phyloP scores from a whole-genome alignment of 2,797 vertebrate species.

The Triplophysa yarkandensis region DNA sequence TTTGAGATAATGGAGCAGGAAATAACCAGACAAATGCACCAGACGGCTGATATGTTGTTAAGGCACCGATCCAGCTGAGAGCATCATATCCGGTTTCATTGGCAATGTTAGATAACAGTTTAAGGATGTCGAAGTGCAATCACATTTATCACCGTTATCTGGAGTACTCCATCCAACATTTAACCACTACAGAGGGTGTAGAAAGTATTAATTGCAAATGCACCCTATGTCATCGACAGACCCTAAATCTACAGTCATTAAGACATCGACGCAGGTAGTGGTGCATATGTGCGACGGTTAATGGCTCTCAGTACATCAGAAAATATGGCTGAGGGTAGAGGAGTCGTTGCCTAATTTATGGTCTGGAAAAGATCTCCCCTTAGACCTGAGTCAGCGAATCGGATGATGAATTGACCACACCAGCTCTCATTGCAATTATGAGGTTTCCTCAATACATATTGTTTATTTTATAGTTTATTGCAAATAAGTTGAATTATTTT shows the following conservation, averaged over 20 bases:
- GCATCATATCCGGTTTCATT: constrained; percentile 1
- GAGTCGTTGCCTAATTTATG: constrained; percentile 71
- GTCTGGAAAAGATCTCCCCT: constrained; percentile 67
- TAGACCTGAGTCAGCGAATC: constrained; percentile 71
- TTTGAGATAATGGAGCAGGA: constrained; percentile 20
- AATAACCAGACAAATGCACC: not conserved
- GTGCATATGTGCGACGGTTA: constrained; percentile 60
- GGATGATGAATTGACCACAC: constrained; percentile 61
- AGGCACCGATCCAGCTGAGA: not conserved
- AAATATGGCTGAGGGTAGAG: constrained; percentile 60
- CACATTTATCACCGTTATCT: not conserved
- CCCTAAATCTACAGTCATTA: constrained; percentile 61
- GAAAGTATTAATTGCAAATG: no score
- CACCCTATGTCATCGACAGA: not conserved
- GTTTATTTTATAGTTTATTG: not conserved
- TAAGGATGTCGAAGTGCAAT: not conserved
- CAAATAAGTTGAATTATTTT: not conserved
- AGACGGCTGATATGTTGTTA: not conserved
- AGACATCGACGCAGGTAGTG: constrained; percentile 57
- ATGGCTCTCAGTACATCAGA: constrained; percentile 57
- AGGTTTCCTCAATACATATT: constrained; percentile 5
- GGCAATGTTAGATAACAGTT: not conserved
- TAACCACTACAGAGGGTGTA: no score
- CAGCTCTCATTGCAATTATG: constrained; percentile 11
- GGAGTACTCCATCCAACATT: not conserved